These are phyloP conservation scores for Hyles vespertilio DNA, from an alignment of 1,140 invertebrate species.

Conservation along the genomic window DNA sequence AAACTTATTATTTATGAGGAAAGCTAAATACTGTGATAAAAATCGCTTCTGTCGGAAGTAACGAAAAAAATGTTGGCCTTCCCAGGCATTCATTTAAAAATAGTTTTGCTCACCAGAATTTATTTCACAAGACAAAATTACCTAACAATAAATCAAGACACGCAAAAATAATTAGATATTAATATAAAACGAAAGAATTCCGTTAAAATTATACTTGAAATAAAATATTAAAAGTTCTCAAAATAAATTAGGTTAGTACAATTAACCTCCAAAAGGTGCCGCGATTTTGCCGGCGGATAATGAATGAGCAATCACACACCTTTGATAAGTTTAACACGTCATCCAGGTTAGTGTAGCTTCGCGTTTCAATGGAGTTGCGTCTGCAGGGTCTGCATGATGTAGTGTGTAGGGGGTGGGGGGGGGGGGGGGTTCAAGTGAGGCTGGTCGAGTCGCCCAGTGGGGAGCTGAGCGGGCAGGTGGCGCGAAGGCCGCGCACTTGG, in stretches of 20 bases:
- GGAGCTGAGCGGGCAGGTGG: conserved; percentile 49
- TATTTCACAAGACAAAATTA: no score
- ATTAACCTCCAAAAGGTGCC: conserved; percentile 32
- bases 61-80: no score
- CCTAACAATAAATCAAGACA: no score
- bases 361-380: conserved; percentile 6
- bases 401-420: conserved; percentile 5
- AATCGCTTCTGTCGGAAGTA: no score
- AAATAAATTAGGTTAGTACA: conserved; percentile 26
- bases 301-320: conserved; percentile 34
- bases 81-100: no score
- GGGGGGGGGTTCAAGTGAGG: conserved; percentile 4
- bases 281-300: conserved; percentile 31
- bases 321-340: conserved; percentile 22
- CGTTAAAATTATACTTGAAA: no score
- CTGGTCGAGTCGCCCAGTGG: conserved; percentile 13
- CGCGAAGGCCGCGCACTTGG: conserved; percentile 41
- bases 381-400: not conserved
- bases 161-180: no score
- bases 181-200: no score
- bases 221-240: conserved; percentile 5
- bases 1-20: no score
- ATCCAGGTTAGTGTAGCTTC: not conserved
- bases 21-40: no score
- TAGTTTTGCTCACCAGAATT: no score